Percentiles rank a stretch among this genome's conserved stretches.
Evolutionary conservation across 2,888 invertebrate species (phyloP).

Genomic region (Zaprionus obscuricornis): DNA sequence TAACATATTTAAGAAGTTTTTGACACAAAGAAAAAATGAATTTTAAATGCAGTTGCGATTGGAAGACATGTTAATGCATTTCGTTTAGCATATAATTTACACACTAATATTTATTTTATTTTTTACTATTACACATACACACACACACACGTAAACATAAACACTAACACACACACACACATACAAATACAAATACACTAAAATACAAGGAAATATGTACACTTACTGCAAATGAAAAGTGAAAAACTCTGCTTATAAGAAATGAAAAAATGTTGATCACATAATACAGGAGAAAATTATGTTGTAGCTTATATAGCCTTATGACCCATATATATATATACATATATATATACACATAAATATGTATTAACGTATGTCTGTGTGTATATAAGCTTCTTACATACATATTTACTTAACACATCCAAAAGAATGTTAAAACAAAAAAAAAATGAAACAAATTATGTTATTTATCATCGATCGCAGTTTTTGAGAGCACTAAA

Average conservation of each 20-base stretch:
- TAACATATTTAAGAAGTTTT: constrained; percentile 24
- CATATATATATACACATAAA: constrained; percentile 11
- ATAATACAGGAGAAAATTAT: constrained; percentile 11
- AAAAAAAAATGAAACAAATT: constrained; percentile 29
- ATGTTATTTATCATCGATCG: constrained; percentile 60
- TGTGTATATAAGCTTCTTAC: constrained; percentile 47
- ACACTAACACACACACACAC: constrained; percentile 20
- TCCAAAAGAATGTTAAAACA: constrained; percentile 19
- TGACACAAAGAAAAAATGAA: constrained; percentile 19
- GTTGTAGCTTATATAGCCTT: constrained; percentile 54
- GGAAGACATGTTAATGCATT: constrained; percentile 57
- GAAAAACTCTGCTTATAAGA: constrained; percentile 39
- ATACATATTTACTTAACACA: constrained; percentile 49
- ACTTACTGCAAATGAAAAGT: neutral
- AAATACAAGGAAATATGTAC: too few species aligned
- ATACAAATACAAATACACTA: neutral
- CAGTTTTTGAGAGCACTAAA: constrained; percentile 57
- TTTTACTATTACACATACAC: constrained; percentile 52
- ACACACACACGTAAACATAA: constrained; percentile 30
- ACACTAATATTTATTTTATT: constrained; percentile 69
- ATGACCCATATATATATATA: constrained; percentile 8
- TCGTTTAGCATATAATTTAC: constrained; percentile 58
- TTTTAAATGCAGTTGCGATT: constrained; percentile 47
- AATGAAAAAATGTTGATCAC: constrained; percentile 3
- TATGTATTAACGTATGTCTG: too few species aligned